phyloP scores from a whole-genome alignment of 2,888 invertebrate species.

The Aplocera efformata region DNA sequence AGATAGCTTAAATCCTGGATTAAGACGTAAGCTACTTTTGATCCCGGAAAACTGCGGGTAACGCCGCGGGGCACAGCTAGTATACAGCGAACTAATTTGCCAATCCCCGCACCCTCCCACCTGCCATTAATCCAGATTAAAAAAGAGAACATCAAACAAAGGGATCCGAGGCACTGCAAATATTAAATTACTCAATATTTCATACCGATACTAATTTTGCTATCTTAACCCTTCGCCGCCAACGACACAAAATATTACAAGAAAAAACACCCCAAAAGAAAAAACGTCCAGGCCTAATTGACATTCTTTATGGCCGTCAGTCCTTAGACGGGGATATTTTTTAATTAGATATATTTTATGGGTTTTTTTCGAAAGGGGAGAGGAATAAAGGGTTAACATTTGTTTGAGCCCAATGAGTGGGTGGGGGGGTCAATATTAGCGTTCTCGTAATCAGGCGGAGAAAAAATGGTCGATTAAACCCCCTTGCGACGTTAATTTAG shows the following conservation, averaged over 20 bases:
- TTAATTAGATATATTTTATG: constrained; percentile 82
- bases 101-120: too few species aligned
- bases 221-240: constrained; percentile 78
- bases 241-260: constrained; percentile 73
- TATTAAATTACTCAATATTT: constrained; percentile 80
- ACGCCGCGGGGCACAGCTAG: too few species aligned
- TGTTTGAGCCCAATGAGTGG: constrained; percentile 66
- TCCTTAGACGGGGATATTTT: constrained; percentile 79
- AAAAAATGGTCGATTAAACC: constrained; percentile 79
- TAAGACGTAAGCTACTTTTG: too few species aligned
- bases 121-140: constrained; percentile 38
- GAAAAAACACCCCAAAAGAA: constrained; percentile 60
- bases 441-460: constrained; percentile 76
- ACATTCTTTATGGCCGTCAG: constrained; percentile 81
- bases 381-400: constrained; percentile 78
- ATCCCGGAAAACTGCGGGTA: too few species aligned
- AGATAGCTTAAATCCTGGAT: too few species aligned
- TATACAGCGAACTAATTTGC: too few species aligned
- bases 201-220: constrained; percentile 80
- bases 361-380: constrained; percentile 76
- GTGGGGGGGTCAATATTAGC: constrained; percentile 76
- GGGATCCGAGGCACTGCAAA: constrained; percentile 43
- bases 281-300: constrained; percentile 76
- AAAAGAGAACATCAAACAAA: constrained; percentile 32
- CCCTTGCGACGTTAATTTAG: constrained; percentile 74